Base-by-base conservation (phyloP, 2,797 vertebrate species). In the Cheirogaleus major region DNA sequence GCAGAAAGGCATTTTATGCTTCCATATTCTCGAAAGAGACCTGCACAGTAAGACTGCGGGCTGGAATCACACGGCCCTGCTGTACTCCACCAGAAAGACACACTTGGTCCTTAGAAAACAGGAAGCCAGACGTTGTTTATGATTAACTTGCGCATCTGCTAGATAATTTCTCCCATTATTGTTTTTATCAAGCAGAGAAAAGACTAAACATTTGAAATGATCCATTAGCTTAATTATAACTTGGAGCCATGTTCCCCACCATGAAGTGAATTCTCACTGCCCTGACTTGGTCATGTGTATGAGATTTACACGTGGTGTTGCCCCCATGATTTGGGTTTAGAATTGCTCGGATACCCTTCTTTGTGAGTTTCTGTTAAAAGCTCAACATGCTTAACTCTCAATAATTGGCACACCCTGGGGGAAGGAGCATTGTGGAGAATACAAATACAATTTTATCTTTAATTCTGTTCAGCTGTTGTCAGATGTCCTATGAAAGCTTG, bases 131-230 rank as follows among this genome's bases (percentile, higher is more conserved):
- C 91, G 48, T 45, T 3, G 1, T 48, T 85, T 89, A 57, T 91
- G 84, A 83, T 84, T 92, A 82, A 67, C 27, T 96, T 94, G 88
- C 27, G n/a, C 59, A 59, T 95, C 91, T 96, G 88, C 41, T 91
- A 45, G 20, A 87, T 89, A 91, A 89, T 92, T 91, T 97, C 95
- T 91, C 76, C 45, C 10, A 85, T 87, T 96, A 75, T 30, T 72
- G 78, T 89, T 98, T 97, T n/a, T 69, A 95, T 72, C 78, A 43
- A 32, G 63, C 69, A 81, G 91, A 81, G 91, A 81, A 61, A 78
- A 81, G 83, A 86, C 87, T 92, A 88, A 97, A 95, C 63, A 70
- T 59, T 97, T 92, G 35, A 96, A 63, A 76, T 95, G 91, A 97
- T 91, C 65, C 70, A 70, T 95, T 88, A 55, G 80, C 27, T 97